A percentile compares a stretch with the other conserved stretches of the same genome.
Conservation (phyloP, 2,888 invertebrate genomes). For the Cantharis rustica region DNA sequence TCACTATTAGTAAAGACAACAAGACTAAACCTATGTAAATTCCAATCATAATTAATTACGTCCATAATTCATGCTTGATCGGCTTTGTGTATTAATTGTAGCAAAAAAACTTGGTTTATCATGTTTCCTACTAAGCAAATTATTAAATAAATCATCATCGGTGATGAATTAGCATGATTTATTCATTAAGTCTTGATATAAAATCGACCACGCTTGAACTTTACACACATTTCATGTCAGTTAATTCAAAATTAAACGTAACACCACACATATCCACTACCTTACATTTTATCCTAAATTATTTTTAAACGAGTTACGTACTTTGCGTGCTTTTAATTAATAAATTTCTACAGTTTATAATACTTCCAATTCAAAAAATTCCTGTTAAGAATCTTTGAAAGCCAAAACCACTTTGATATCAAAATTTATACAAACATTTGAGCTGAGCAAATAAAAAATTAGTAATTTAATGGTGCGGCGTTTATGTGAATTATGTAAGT, state of each 20-base stretch:
- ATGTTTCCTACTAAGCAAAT: neutral
- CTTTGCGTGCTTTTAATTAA: neutral
- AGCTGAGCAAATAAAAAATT: neutral
- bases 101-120: neutral
- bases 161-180: neutral
- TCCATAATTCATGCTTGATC: neutral
- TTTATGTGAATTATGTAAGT: neutral
- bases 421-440: neutral
- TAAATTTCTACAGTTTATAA: neutral
- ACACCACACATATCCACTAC: neutral
- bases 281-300: neutral
- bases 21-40: neutral
- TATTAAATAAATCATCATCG: neutral
- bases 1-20: neutral
- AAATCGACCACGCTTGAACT: neutral
- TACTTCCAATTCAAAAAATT: neutral
- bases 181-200: neutral
- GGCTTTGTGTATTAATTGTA: neutral
- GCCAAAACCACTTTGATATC: neutral
- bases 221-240: neutral
- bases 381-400: neutral
- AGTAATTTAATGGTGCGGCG: neutral
- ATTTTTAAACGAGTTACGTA: neutral
- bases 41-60: neutral
- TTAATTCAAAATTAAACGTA: neutral